Evolutionary conservation across 2,888 invertebrate genomes (phyloP), one percentile per base, ranked within the genome.

Genomic region (Drosophila multiciliata): DNA sequence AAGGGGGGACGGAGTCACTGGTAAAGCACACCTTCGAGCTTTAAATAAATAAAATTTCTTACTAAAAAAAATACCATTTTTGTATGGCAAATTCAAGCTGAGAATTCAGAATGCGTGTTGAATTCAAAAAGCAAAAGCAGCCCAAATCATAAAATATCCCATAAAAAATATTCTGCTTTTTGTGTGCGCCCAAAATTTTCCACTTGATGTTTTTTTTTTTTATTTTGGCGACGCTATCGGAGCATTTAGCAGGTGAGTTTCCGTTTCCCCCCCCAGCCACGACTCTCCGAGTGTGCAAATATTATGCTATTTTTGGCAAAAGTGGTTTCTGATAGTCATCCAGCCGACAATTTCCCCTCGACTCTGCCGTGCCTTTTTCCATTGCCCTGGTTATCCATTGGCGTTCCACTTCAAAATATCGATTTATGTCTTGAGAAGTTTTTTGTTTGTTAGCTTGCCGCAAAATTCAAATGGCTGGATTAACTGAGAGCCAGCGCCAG

Each of bases 311-410:
- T 82, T 84, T 84, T 71, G 75, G 75, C 75, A 74, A 84, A 83
- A 83, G 83, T 83, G 83, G 84, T 84, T 83, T 84, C 78, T 83
- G 83, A 83, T 83, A 84, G 84, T 84, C 84, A 83, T 83, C 72
- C 75, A 78, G 29, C 80, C 64, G 70, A 74, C 75, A 63, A 50
- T 66, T 64, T 35, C 23, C 29, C 58, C 7, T n/a, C 7, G 17
- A 23, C 26, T 23, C 23, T 23, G 45, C 15, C 8, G 8, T 45
- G 23, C 50, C 35, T 11, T 26, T 12, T 23, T 23, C 11, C 23
- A 40, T 23, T 36, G 45, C 54, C 50, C 49, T 26, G 52, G 38
- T 59, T 66, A 54, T 62, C 40, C 45, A n/a, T 58, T 55, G 53
- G 54, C 49, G 54, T 57, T n/a, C 80, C 20, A 68, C 76, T 82